Conservation (phyloP, 2,888 invertebrate genomes). For the Agriotes lineatus region DNA sequence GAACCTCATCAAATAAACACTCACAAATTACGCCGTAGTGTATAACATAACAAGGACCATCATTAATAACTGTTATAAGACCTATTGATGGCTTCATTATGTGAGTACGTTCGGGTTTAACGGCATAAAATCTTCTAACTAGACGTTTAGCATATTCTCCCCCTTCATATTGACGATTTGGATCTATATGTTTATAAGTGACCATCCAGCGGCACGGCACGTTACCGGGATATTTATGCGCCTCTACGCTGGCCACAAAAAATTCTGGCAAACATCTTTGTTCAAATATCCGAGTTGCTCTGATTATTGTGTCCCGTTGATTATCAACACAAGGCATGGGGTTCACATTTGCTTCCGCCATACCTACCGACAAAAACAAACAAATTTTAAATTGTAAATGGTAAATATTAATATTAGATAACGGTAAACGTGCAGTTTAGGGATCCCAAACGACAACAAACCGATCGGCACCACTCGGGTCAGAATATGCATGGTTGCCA, state of each 20-base stretch:
- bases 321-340: not conserved
- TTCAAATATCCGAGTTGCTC: not conserved
- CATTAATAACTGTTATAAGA: no score
- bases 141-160: not conserved
- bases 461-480: no score
- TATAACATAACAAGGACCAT: no score
- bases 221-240: not conserved
- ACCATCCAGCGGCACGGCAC: constrained; percentile 4
- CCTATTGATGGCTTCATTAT: no score
- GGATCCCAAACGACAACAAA: no score
- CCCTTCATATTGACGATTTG: not conserved
- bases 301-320: not conserved
- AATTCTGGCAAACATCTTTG: not conserved
- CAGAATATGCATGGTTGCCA: no score
- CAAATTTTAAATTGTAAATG: not conserved
- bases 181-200: not conserved
- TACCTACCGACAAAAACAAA: constrained; percentile 3
- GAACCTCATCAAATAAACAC: no score
- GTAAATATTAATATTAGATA: constrained; percentile 3
- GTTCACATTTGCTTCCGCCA: constrained; percentile 7
- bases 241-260: not conserved
- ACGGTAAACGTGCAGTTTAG: no score
- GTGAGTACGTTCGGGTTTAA: no score
- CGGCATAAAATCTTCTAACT: not conserved
- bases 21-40: no score